A percentile compares a stretch with the other conserved stretches of the same genome.
Conservation (phyloP, 1,140 invertebrate species). For the Philopotamus ludificatus region DNA sequence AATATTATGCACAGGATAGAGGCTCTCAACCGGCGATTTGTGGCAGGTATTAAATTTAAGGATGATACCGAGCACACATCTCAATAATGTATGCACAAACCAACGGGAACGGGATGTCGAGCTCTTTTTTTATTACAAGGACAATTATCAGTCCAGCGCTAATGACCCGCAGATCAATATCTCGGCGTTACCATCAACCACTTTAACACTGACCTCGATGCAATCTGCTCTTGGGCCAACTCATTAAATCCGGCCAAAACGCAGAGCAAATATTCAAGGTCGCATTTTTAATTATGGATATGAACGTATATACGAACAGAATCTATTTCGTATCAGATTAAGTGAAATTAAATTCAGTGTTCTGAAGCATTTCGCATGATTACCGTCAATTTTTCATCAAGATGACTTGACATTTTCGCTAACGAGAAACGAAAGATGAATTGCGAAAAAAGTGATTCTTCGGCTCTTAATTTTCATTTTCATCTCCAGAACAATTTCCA, state of each 20-base stretch:
- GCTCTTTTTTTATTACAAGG: neutral
- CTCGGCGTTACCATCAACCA: neutral
- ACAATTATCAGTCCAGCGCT: neutral
- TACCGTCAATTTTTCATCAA: neutral
- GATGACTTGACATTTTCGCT: neutral
- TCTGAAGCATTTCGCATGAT: neutral
- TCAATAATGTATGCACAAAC: neutral
- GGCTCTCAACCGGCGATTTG: neutral
- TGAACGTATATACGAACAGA: neutral
- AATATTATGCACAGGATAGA: neutral
- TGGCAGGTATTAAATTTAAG: neutral
- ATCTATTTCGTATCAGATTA: neutral
- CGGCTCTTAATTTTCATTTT: neutral
- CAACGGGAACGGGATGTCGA: neutral
- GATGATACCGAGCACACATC: neutral
- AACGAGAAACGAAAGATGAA: neutral
- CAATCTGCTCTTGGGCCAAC: neutral
- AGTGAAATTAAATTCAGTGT: neutral
- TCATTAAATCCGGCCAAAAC: neutral
- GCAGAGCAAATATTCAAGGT: neutral
- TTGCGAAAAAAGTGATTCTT: neutral
- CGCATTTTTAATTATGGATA: neutral
- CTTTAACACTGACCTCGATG: neutral
- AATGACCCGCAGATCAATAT: neutral
- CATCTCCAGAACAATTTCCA: neutral